Evolutionary conservation across 1,140 invertebrate species (phyloP).

Genomic region (Dendroctonus ponderosae): DNA sequence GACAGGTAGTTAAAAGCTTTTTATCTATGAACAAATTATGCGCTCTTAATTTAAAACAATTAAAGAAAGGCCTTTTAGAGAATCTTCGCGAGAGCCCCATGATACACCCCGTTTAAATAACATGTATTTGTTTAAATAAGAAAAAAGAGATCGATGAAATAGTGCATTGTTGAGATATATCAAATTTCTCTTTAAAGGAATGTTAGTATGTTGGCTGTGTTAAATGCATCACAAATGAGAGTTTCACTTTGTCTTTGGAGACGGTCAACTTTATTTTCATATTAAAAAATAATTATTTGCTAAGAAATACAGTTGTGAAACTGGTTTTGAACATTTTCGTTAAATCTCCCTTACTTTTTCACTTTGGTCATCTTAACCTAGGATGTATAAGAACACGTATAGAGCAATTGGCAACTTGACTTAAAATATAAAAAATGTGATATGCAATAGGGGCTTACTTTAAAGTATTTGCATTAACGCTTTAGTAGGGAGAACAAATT

Average conservation of each 20-base stretch:
- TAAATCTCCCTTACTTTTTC: constrained; percentile 15
- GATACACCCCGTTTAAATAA: neutral
- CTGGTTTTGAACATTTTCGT: neutral
- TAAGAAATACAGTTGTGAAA: neutral
- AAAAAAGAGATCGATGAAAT: neutral
- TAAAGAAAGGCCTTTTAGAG: neutral
- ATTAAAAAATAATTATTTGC: too few species aligned
- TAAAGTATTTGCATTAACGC: constrained; percentile 20
- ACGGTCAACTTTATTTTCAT: too few species aligned
- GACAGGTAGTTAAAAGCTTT: too few species aligned
- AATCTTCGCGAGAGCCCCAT: neutral
- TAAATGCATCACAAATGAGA: too few species aligned
- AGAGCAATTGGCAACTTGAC: constrained; percentile 14
- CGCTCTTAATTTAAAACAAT: neutral
- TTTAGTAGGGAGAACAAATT: constrained; percentile 12
- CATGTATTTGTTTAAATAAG: neutral
- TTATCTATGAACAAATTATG: too few species aligned
- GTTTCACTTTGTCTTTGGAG: too few species aligned
- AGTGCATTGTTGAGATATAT: too few species aligned
- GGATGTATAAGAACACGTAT: constrained; percentile 1
- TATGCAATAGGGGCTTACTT: constrained; percentile 20
- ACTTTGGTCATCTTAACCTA: constrained; percentile 18
- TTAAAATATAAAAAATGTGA: constrained; percentile 26
- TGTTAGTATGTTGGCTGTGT: too few species aligned
- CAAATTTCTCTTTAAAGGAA: too few species aligned